Conservation (phyloP, 2,888 invertebrate genomes). For the Physocephala rufipes region DNA sequence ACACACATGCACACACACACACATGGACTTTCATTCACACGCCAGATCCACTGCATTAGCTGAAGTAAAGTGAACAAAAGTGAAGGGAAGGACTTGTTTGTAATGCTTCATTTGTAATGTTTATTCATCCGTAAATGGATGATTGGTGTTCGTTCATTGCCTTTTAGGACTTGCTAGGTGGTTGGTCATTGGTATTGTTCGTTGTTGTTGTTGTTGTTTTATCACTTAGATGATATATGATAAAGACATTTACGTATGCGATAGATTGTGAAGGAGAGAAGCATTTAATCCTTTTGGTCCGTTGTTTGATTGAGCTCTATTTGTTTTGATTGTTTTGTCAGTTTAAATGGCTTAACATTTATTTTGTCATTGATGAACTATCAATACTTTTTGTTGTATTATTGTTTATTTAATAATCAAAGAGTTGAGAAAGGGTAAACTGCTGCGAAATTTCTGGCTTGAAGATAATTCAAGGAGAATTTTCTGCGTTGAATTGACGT, state of each 20-base stretch:
- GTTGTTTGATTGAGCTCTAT: slow-evolving; percentile 31
- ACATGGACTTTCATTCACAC: neutral
- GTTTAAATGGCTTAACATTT: slow-evolving; percentile 33
- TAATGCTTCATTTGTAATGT: slow-evolving; percentile 63
- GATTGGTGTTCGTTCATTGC: slow-evolving; percentile 29
- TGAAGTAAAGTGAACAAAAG: neutral
- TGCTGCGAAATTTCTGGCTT: neutral
- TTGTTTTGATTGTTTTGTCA: slow-evolving; percentile 30
- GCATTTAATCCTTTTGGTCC: slow-evolving; percentile 31
- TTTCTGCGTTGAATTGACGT: too few species aligned
- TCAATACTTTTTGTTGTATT: neutral
- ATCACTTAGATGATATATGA: too few species aligned
- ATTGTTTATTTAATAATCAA: slow-evolving; percentile 21
- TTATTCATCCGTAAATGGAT: slow-evolving; percentile 45
- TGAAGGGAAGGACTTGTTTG: slow-evolving; percentile 53
- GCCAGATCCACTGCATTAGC: too few species aligned
- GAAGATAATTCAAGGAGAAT: neutral
- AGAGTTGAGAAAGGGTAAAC: slow-evolving; percentile 6
- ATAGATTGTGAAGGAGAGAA: neutral
- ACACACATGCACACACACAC: neutral
- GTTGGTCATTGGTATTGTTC: slow-evolving; percentile 38
- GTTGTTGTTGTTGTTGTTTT: too few species aligned
- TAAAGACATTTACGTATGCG: too few species aligned
- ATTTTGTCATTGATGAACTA: slow-evolving; percentile 23
- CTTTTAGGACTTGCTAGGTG: too few species aligned